These are phyloP conservation scores for Eristalis tenax DNA, from an alignment of 2,888 invertebrate genomes.

Conservation along the genomic window DNA sequence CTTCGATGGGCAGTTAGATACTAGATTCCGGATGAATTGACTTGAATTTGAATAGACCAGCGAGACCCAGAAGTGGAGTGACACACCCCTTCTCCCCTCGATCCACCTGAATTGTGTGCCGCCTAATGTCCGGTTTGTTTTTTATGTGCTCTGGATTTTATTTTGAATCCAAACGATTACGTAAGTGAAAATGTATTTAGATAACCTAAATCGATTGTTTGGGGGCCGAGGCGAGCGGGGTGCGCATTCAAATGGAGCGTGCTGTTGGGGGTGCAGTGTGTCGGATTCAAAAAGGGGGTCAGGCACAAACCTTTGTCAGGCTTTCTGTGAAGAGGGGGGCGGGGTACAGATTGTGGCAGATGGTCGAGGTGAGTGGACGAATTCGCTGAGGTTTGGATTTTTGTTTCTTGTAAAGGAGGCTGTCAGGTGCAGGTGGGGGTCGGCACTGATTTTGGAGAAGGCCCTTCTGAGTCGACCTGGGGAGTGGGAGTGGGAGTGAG, in stretches of 20 bases:
- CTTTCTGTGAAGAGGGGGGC: not conserved
- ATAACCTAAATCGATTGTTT: constrained; percentile 63
- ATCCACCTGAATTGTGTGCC: constrained; percentile 20
- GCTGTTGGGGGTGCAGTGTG: not conserved
- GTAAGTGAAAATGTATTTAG: constrained; percentile 58
- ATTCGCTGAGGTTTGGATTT: not conserved
- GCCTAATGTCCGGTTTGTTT: constrained; percentile 60
- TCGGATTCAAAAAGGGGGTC: not conserved
- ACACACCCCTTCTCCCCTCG: constrained; percentile 23
- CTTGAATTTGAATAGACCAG: constrained; percentile 29
- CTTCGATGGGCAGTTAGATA: constrained; percentile 43
- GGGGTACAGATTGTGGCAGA: not conserved
- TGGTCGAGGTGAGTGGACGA: not conserved
- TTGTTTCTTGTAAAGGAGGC: not conserved
- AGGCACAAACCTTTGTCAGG: not conserved
- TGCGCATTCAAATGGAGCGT: not conserved
- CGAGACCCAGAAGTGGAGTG: not conserved
- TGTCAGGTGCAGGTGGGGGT: not conserved
- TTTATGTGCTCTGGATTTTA: not conserved
- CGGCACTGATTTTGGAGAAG: no score
- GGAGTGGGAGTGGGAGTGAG: no score
- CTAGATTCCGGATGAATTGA: constrained; percentile 28
- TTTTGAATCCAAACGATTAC: constrained; percentile 40
- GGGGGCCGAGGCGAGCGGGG: not conserved
- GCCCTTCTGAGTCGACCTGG: no score